phyloP scores from a whole-genome alignment of 2,888 invertebrate species.

The Chalcosyrphus nemorum region DNA sequence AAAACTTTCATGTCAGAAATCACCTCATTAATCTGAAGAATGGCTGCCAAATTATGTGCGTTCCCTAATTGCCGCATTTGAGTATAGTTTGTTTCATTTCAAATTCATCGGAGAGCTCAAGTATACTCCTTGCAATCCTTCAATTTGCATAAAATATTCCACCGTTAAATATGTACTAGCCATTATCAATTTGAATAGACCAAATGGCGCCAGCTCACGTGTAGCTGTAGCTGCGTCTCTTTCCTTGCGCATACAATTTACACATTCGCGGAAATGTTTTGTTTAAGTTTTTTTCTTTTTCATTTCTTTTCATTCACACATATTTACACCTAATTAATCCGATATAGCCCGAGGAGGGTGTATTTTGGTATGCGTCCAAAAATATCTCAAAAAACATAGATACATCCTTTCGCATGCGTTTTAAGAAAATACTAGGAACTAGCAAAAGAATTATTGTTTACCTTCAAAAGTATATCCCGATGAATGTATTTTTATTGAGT shows the following conservation, averaged over 20 bases:
- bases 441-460: constrained; percentile 44
- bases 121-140: too few species aligned
- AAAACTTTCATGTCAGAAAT: too few species aligned
- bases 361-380: constrained; percentile 46
- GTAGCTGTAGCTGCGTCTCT: background rate
- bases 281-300: background rate
- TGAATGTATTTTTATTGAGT: constrained; percentile 41
- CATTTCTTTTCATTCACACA: constrained; percentile 30
- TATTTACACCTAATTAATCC: constrained; percentile 59
- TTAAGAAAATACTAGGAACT: background rate
- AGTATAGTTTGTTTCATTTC: background rate
- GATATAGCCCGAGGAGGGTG: constrained; percentile 11
- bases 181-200: background rate
- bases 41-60: background rate
- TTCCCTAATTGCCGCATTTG: background rate
- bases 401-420: background rate
- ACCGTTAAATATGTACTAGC: background rate
- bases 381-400: constrained; percentile 6
- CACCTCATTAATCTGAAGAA: too few species aligned
- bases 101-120: background rate
- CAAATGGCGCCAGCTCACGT: background rate
- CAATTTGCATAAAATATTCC: too few species aligned
- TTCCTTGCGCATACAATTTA: background rate
- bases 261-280: background rate
- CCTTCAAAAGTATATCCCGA: constrained; percentile 33